These are phyloP conservation scores for Drosophila lacertosa DNA, from an alignment of 1,140 invertebrate species.

Conservation along the genomic window DNA sequence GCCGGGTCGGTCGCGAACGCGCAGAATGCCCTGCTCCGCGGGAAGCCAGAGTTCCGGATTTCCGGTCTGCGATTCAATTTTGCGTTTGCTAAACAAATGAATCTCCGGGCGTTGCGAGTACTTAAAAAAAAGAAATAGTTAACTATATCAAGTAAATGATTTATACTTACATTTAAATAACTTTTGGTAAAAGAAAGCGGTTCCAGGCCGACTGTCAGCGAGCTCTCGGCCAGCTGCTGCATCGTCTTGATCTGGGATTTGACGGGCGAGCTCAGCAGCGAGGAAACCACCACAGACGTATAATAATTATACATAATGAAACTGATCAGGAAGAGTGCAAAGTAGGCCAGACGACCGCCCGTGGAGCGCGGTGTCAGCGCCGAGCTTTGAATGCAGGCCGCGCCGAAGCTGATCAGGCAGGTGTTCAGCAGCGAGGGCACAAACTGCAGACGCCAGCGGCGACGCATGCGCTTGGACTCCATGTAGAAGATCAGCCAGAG, in stretches of 20 bases:
- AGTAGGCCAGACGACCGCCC: constrained; percentile 66
- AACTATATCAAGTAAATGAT: not conserved
- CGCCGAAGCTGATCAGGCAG: constrained; percentile 66
- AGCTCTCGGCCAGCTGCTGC: constrained; percentile 74
- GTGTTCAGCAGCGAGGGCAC: constrained; percentile 67
- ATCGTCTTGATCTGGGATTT: constrained; percentile 74
- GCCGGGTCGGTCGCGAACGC: constrained; percentile 70
- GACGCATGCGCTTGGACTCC: constrained; percentile 51
- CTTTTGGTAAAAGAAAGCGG: constrained; percentile 65
- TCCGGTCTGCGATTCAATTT: constrained; percentile 53
- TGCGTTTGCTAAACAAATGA: constrained; percentile 56
- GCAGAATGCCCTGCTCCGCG: constrained; percentile 59
- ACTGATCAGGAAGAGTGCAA: constrained; percentile 65
- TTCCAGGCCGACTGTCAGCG: constrained; percentile 66
- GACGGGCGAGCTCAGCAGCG: constrained; percentile 70
- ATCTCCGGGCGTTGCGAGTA: constrained; percentile 60
- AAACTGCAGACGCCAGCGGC: constrained; percentile 40
- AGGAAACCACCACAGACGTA: constrained; percentile 77
- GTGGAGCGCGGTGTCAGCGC: constrained; percentile 59
- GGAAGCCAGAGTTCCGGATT: constrained; percentile 68
- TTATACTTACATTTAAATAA: constrained; percentile 71
- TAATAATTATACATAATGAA: constrained; percentile 83
- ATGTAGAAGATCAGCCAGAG: constrained; percentile 67
- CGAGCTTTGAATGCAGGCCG: constrained; percentile 75
- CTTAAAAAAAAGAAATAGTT: constrained; percentile 26